phyloP scores from a whole-genome alignment of 2,888 invertebrate genomes.

The Perizoma flavofasciatum region DNA sequence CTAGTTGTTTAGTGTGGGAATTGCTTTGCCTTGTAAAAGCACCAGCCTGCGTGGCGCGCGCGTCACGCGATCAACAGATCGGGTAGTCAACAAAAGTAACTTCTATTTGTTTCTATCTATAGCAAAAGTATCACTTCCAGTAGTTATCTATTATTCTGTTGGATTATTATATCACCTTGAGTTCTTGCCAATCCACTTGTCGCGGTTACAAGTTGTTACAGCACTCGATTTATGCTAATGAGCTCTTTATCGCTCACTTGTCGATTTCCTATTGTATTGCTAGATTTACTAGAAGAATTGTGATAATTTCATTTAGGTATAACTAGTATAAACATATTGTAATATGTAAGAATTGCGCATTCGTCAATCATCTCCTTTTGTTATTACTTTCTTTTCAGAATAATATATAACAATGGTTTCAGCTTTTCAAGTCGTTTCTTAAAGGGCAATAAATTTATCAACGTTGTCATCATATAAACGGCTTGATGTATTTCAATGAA shows the following conservation, averaged over 20 bases:
- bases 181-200: slow-evolving; percentile 48
- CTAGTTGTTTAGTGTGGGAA: too few species aligned
- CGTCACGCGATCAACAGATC: too few species aligned
- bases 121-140: neutral
- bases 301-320: slow-evolving; percentile 30
- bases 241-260: slow-evolving; percentile 41
- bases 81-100: neutral
- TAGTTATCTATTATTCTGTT: neutral
- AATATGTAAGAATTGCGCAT: too few species aligned
- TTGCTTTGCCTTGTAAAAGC: too few species aligned
- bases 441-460: too few species aligned
- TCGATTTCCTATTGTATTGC: slow-evolving; percentile 47
- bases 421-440: too few species aligned
- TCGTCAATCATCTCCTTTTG: too few species aligned
- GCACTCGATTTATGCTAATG: slow-evolving; percentile 55
- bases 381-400: too few species aligned
- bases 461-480: too few species aligned
- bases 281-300: slow-evolving; percentile 26
- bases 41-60: too few species aligned
- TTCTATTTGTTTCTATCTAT: neutral
- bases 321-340: neutral
- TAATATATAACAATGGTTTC: too few species aligned
- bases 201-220: slow-evolving; percentile 47
- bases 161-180: slow-evolving; percentile 39
- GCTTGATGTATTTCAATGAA: too few species aligned